phyloP scores from a whole-genome alignment of 1,140 invertebrate species.

The Apis laboriosa region DNA sequence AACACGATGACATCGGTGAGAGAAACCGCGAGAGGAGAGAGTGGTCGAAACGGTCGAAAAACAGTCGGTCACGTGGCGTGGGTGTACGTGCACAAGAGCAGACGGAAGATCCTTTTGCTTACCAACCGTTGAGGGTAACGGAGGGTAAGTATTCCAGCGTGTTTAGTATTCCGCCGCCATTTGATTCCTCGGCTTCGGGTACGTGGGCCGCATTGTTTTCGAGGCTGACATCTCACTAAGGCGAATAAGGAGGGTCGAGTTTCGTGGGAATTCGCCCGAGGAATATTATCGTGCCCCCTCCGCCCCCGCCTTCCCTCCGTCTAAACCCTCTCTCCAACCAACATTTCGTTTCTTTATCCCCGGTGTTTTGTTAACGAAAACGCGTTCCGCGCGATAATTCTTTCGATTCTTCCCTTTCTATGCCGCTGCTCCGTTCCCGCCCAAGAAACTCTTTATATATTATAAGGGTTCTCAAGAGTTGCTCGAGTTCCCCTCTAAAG shows the following conservation, averaged over 20 bases:
- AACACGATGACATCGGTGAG: slow-evolving; percentile 8
- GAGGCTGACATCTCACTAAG: slow-evolving; percentile 65
- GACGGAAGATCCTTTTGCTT: slow-evolving; percentile 12
- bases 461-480: background rate
- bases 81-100: slow-evolving; percentile 49
- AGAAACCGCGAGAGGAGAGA: background rate
- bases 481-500: no score
- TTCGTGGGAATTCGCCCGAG: slow-evolving; percentile 61
- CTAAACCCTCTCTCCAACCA: background rate
- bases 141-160: slow-evolving; percentile 55
- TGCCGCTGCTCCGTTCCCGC: background rate
- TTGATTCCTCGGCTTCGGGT: slow-evolving; percentile 65
- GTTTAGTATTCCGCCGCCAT: slow-evolving; percentile 66
- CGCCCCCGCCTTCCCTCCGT: background rate
- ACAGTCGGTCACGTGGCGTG: slow-evolving; percentile 51
- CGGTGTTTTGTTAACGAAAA: slow-evolving; percentile 6
- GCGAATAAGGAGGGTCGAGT: slow-evolving; percentile 57
- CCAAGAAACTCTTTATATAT: background rate
- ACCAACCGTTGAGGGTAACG: background rate
- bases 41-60: slow-evolving; percentile 39
- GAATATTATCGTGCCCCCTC: slow-evolving; percentile 60
- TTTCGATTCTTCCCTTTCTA: background rate
- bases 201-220: slow-evolving; percentile 67
- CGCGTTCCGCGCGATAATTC: slow-evolving; percentile 9
- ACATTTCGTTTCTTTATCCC: slow-evolving; percentile 13